phyloP scores from a whole-genome alignment of 2,113 vertebrate genomes.

The Zapus hudsonius region DNA sequence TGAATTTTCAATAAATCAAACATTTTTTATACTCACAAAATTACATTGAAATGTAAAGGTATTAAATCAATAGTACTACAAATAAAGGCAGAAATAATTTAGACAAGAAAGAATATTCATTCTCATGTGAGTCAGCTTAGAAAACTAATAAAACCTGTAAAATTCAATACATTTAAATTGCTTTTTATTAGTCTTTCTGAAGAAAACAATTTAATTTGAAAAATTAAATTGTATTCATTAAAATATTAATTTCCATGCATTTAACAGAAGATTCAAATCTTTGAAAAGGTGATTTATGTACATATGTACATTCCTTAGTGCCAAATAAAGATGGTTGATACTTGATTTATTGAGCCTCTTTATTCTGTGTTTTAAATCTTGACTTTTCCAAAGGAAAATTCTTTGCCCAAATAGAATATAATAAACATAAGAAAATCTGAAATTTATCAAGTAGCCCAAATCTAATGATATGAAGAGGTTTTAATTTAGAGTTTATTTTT shows the following conservation, averaged over 20 bases:
- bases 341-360: background rate
- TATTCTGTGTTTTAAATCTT: background rate
- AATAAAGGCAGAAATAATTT: slow-evolving; percentile 29
- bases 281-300: slow-evolving; percentile 14
- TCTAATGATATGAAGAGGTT: background rate
- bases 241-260: background rate
- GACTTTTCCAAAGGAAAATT: background rate
- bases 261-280: slow-evolving; percentile 25
- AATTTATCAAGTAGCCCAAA: background rate
- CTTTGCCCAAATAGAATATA: background rate
- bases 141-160: slow-evolving; percentile 49
- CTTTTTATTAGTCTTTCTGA: slow-evolving; percentile 40
- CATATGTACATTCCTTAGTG: background rate
- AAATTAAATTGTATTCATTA: slow-evolving; percentile 37
- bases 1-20: background rate
- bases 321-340: background rate
- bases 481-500: background rate
- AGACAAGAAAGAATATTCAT: slow-evolving; percentile 27
- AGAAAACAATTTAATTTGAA: slow-evolving; percentile 52
- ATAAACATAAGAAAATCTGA: background rate
- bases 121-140: slow-evolving; percentile 42
- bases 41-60: background rate
- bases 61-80: background rate
- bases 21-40: slow-evolving; percentile 10
- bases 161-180: slow-evolving; percentile 46